Conservation (phyloP, 2,888 invertebrate species). For the Agrotis clavis region DNA sequence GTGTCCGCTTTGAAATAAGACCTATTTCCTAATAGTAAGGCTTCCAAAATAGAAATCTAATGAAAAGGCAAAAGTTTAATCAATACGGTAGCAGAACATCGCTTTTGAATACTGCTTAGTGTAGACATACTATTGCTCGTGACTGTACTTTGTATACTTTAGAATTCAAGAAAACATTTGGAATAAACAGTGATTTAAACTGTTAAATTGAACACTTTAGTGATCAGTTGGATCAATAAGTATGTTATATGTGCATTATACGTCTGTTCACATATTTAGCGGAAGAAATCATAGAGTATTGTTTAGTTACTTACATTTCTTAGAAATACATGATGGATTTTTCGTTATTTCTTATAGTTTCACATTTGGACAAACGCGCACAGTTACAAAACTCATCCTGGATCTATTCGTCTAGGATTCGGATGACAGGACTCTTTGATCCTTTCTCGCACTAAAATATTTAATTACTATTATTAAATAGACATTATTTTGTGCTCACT, state of each 20-base stretch:
- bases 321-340: not conserved
- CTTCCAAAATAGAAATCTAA: no score
- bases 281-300: not conserved
- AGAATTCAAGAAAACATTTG: not conserved
- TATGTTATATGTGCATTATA: no score
- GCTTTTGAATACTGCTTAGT: no score
- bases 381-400: no score
- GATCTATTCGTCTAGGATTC: not conserved
- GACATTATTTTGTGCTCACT: slow-evolving; percentile 2
- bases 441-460: not conserved
- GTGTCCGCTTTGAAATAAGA: no score
- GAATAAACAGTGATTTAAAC: not conserved
- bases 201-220: slow-evolving; percentile 5
- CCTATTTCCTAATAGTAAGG: no score
- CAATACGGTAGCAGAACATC: no score
- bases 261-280: no score
- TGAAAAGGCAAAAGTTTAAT: no score
- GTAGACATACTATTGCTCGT: no score
- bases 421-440: not conserved
- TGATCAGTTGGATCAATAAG: not conserved
- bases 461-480: slow-evolving; percentile 15
- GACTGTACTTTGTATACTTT: no score
- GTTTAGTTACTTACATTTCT: not conserved
- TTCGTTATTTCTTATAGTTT: no score
- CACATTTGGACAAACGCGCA: not conserved